These are phyloP conservation scores for Candoia aspera DNA, from an alignment of 2,113 vertebrate genomes.

Conservation along the genomic window DNA sequence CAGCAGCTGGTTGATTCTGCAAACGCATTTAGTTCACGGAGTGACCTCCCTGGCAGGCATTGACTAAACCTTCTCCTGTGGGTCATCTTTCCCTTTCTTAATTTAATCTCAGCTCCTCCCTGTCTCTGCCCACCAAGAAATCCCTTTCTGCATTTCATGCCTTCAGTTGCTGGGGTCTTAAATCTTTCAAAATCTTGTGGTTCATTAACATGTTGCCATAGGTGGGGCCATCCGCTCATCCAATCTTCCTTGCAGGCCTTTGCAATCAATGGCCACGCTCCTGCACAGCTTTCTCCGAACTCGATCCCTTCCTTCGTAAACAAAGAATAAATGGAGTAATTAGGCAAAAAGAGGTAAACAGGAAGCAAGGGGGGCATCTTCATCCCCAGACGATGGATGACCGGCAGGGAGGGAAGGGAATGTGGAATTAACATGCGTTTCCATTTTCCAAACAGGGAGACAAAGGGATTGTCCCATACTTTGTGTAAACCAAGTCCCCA, in stretches of 20 bases:
- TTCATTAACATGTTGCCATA: not conserved
- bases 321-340: constrained; percentile 21
- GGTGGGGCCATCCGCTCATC: not conserved
- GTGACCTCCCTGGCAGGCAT: not conserved
- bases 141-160: rapidly evolving
- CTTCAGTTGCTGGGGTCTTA: not conserved
- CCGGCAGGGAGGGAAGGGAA: not conserved
- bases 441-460: constrained; percentile 11
- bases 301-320: constrained; percentile 23
- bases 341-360: constrained; percentile 28
- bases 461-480: constrained; percentile 12
- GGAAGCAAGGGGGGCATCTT: constrained; percentile 26
- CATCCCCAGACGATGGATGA: not conserved
- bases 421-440: not conserved
- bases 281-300: not conserved
- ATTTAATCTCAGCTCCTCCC: not conserved
- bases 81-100: not conserved
- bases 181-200: not conserved
- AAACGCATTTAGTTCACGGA: not conserved
- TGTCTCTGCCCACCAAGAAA: not conserved
- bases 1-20: not conserved
- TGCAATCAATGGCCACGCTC: constrained; percentile 3
- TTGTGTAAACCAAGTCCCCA: constrained; percentile 26
- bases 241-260: not conserved
- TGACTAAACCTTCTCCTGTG: not conserved